A percentile compares a stretch with the other conserved stretches of the same genome.
phyloP scores from a whole-genome alignment of 2,888 invertebrate species.

The Catotricha subobsoleta region DNA sequence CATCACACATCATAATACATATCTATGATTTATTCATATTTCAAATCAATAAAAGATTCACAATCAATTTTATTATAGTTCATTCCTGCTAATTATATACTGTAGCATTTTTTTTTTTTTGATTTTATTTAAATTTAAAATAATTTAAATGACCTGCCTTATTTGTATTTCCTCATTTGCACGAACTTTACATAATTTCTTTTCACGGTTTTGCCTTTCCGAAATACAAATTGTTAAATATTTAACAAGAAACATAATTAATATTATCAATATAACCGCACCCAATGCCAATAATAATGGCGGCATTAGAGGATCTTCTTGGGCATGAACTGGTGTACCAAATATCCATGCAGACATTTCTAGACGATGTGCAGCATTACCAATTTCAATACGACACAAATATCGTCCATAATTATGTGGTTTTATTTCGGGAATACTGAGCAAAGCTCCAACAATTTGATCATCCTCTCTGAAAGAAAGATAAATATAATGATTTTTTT shows the following conservation, averaged over 20 bases:
- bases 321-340: constrained; percentile 10
- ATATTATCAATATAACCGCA: neutral
- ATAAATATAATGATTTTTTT: too few relatives aligned
- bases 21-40: too few relatives aligned
- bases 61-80: too few relatives aligned
- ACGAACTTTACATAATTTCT: constrained; percentile 1
- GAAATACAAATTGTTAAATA: neutral
- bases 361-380: constrained; percentile 25
- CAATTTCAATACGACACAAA: constrained; percentile 47
- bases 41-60: too few relatives aligned
- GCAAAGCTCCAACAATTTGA: constrained; percentile 52
- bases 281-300: neutral
- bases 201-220: neutral
- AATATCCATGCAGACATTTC: constrained; percentile 20
- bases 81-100: too few relatives aligned
- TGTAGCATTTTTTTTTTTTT: too few relatives aligned
- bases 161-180: constrained; percentile 1
- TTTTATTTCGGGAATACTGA: constrained; percentile 39
- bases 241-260: neutral
- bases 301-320: constrained; percentile 5
- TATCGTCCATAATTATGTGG: constrained; percentile 52
- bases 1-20: too few relatives aligned
- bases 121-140: too few relatives aligned
- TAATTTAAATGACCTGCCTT: neutral
- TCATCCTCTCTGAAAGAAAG: constrained; percentile 40